Evolutionary conservation across 1,140 invertebrate genomes (phyloP).

Genomic region (Subanguina moxae): DNA sequence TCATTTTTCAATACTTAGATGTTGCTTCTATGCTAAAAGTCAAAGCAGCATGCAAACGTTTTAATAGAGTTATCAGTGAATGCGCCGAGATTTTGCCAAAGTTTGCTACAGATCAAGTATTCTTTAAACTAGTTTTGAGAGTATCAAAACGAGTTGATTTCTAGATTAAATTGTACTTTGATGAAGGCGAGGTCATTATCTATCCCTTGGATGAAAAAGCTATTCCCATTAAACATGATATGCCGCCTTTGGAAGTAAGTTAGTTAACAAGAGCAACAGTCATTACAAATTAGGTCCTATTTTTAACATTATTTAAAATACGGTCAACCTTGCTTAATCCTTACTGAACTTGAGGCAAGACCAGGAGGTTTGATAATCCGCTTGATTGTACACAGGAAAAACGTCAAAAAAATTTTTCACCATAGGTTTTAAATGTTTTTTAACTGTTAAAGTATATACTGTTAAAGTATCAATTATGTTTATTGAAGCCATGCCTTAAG

Average conservation of each 20-base stretch:
- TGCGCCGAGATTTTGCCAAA: constrained; percentile 22
- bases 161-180: constrained; percentile 37
- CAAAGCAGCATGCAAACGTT: constrained; percentile 23
- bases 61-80: constrained; percentile 12
- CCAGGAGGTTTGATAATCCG: no score
- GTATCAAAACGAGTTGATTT: constrained; percentile 10
- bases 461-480: no score
- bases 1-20: constrained; percentile 23
- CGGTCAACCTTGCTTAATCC: no score
- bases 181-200: constrained; percentile 35
- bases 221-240: constrained; percentile 21
- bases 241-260: constrained; percentile 11
- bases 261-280: no score
- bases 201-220: constrained; percentile 24
- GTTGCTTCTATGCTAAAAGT: constrained; percentile 12
- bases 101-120: constrained; percentile 24
- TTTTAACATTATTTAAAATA: no score
- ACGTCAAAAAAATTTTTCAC: no score
- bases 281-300: no score
- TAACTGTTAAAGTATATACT: no score
- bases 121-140: constrained; percentile 16
- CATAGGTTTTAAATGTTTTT: no score
- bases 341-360: no score
- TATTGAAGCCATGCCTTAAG: no score
- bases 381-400: no score